Evolutionary conservation across 2,113 vertebrate genomes (phyloP).

Genomic region (Eulacestoma nigropectus): DNA sequence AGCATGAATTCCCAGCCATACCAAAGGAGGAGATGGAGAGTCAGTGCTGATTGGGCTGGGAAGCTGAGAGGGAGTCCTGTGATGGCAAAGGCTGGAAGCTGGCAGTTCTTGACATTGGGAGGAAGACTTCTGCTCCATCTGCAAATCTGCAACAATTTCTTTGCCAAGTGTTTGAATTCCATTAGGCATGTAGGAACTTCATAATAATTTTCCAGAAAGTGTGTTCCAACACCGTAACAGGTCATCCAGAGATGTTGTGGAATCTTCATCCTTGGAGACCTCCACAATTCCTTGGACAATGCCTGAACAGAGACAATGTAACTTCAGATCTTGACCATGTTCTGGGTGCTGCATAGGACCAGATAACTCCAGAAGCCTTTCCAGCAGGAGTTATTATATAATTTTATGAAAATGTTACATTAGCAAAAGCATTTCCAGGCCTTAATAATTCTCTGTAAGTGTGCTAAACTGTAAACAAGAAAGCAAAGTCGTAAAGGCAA

Average conservation of each 20-base stretch:
- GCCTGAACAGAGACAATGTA: not conserved
- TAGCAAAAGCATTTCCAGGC: not conserved
- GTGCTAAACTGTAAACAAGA: conserved; percentile 8
- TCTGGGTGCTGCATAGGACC: not conserved
- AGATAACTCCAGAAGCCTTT: not conserved
- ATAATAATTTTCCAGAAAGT: not conserved
- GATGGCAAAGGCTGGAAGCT: not conserved
- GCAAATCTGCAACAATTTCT: not conserved
- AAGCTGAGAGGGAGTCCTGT: not conserved
- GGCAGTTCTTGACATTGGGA: not conserved
- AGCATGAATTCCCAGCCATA: not conserved
- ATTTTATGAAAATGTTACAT: not conserved
- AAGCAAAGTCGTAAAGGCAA: not conserved
- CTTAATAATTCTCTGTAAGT: not conserved
- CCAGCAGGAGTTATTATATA: not conserved
- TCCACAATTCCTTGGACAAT: not conserved
- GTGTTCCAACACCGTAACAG: not conserved
- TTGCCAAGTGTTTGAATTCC: not conserved
- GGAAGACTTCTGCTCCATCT: not conserved
- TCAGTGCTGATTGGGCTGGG: not conserved
- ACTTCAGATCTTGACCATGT: not conserved
- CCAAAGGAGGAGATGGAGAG: not conserved
- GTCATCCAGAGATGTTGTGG: not conserved
- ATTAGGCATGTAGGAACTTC: not conserved
- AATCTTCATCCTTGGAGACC: not conserved